Conservation (phyloP, 2,113 vertebrate species). For the Indicator maculatus region DNA sequence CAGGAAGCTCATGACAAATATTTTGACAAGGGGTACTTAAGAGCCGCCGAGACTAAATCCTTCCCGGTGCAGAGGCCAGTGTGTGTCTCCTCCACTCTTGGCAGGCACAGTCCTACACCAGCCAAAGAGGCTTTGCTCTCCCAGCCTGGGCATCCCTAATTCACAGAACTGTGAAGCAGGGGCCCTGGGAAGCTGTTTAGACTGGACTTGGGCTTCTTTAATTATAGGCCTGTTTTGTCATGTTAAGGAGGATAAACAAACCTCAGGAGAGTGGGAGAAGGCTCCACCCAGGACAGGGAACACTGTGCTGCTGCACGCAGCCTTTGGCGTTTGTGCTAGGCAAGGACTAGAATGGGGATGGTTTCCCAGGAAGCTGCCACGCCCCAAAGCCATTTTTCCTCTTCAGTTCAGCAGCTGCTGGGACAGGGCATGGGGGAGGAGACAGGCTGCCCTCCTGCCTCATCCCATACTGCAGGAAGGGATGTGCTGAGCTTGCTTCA, state of each 20-base stretch:
- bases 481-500: neutral
- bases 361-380: neutral
- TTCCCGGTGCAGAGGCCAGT: neutral
- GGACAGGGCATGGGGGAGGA: too few species aligned
- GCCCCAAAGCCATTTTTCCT: neutral
- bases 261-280: neutral
- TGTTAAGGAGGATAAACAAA: slow-evolving; percentile 43
- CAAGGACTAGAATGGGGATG: neutral
- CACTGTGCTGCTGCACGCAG: neutral
- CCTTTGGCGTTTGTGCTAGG: accelerated
- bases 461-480: neutral
- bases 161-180: neutral
- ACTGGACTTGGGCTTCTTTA: neutral
- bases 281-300: accelerated
- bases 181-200: slow-evolving; percentile 26
- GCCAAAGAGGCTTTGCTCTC: neutral
- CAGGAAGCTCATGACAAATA: neutral
- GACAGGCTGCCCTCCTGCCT: neutral
- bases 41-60: neutral
- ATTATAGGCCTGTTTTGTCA: neutral
- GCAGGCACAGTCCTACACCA: neutral
- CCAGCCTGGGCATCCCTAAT: neutral
- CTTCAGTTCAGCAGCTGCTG: neutral
- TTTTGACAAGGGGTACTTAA: slow-evolving; percentile 31
- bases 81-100: neutral